These are phyloP conservation scores for Oncorhynchus kisutch DNA, from an alignment of 2,113 vertebrate species.

Conservation along the genomic window DNA sequence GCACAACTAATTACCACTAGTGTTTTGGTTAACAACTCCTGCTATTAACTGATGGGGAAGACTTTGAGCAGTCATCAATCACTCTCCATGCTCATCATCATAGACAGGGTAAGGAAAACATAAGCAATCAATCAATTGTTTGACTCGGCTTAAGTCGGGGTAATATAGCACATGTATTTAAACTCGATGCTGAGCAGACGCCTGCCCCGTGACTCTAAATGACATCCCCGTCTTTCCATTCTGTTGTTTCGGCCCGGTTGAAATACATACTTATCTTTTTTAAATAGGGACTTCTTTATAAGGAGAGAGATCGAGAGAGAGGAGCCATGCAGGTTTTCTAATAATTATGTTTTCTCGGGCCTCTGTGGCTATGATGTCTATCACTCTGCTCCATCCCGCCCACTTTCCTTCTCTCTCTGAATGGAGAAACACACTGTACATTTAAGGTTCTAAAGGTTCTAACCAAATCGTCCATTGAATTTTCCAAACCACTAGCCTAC, in stretches of 20 bases:
- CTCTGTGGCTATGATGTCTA: slow-evolving; percentile 10
- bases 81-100: slow-evolving; percentile 46
- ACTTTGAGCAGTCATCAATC: slow-evolving; percentile 61
- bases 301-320: slow-evolving; percentile 3
- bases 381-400: slow-evolving; percentile 2
- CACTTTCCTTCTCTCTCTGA: background rate
- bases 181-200: slow-evolving; percentile 71
- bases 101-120: slow-evolving; percentile 63
- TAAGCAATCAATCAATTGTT: slow-evolving; percentile 74
- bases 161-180: slow-evolving; percentile 68
- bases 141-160: slow-evolving; percentile 63
- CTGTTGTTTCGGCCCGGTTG: slow-evolving; percentile 39
- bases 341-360: slow-evolving; percentile 75
- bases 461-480: too few relatives aligned
- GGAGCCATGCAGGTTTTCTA: slow-evolving; percentile 36
- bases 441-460: too few relatives aligned
- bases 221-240: slow-evolving; percentile 45
- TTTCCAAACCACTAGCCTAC: too few relatives aligned
- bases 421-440: too few relatives aligned
- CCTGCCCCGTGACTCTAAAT: slow-evolving; percentile 64
- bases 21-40: too few relatives aligned
- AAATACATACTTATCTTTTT: too few relatives aligned
- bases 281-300: too few relatives aligned
- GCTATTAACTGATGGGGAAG: slow-evolving; percentile 14
- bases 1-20: too few relatives aligned